Evolutionary conservation across 2,113 vertebrate genomes (phyloP), one percentile per base, ranked within the genome.

Genomic region (Asarcornis scutulata): DNA sequence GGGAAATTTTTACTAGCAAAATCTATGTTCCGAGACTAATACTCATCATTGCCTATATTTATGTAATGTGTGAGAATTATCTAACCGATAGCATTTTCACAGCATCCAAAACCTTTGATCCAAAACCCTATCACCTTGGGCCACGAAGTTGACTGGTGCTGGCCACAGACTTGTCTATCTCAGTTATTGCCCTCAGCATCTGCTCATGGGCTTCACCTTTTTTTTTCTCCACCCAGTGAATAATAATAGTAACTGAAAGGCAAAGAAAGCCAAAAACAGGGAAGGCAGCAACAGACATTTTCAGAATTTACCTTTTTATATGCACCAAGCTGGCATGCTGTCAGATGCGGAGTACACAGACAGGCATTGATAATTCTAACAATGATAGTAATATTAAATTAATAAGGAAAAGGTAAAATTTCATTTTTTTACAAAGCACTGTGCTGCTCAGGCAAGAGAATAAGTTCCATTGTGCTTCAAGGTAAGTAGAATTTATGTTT

Each of bases 301-400:
- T 12, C 17, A 21, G 40, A 50, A 46, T 20, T 13, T 36, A 29
- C 2, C 20, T 16, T 36, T n/a, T 53, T 6, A 84, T 78, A 38
- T 12, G 48, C 32, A 27, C 81, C 17, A 59, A 58, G 50, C 17
- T 8, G 4, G 2, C 1, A 0, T 38, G 42, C 3, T 42, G 21
- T 10, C 64, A 50, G 46, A 7, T 23, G 14, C 4, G 7, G 14
- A 17, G 64, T 31, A 14, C 29, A n/a, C 6, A 17, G 66, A 55
- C 59, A 91, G 27, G 8, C 21, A 62, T 36, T 11, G 6, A 1
- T 32, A 3, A 14, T 66, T 60, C 78, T 34, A 42, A 56, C 73
- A 22, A 13, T 14, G 16, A 23, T 63, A 48, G 31, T 23, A 13
- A 23, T 9, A 26, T 14, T 58, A 34, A 60, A 26, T 12, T 62